Evolutionary conservation across 1,140 invertebrate species (phyloP).

Genomic region (Drosophila virilis): DNA sequence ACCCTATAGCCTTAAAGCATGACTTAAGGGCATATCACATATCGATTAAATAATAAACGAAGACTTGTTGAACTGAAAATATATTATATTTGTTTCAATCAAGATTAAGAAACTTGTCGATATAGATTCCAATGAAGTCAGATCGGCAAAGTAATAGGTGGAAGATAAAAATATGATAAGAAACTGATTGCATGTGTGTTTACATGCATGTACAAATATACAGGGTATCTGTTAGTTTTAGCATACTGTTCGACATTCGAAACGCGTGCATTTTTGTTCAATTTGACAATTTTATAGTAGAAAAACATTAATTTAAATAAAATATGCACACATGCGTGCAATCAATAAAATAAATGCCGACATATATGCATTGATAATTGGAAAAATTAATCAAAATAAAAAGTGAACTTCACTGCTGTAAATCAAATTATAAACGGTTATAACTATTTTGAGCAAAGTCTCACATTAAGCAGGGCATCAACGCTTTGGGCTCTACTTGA

Average conservation of each 20-base stretch:
- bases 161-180: too few species aligned
- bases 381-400: conserved; percentile 5
- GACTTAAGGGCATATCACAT: too few species aligned
- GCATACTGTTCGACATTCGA: conserved; percentile 30
- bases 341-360: conserved; percentile 30
- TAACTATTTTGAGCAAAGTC: background rate
- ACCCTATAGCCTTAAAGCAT: background rate
- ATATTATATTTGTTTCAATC: too few species aligned
- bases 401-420: conserved; percentile 5
- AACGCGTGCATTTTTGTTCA: conserved; percentile 54
- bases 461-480: background rate
- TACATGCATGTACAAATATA: too few species aligned
- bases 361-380: conserved; percentile 4
- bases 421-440: conserved; percentile 5
- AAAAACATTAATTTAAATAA: conserved; percentile 12
- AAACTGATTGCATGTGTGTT: too few species aligned
- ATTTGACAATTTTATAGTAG: conserved; percentile 20
- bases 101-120: too few species aligned
- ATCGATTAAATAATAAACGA: too few species aligned
- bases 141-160: too few species aligned
- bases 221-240: background rate
- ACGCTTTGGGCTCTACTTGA: background rate
- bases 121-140: too few species aligned
- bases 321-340: conserved; percentile 22
- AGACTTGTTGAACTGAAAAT: too few species aligned